Conservation (phyloP, 2,797 vertebrate species). For the Mormyrops attenuatus region DNA sequence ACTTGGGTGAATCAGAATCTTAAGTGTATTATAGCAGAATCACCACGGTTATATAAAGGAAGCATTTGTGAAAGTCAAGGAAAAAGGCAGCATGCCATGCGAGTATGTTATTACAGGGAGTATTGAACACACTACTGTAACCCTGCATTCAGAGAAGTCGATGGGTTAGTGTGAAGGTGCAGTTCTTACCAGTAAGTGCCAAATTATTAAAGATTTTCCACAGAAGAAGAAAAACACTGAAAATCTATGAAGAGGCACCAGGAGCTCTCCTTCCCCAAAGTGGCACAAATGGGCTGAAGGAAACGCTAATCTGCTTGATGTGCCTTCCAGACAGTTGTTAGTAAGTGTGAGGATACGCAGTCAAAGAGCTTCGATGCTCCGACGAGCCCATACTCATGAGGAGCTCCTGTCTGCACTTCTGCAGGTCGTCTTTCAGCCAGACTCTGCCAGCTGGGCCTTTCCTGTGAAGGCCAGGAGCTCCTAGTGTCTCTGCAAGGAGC, state of each 20-base stretch:
- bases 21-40: neutral
- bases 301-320: constrained; percentile 16
- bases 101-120: neutral
- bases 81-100: neutral
- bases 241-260: neutral
- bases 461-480: neutral
- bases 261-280: neutral
- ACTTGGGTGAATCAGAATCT: neutral
- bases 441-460: neutral
- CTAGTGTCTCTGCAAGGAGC: neutral
- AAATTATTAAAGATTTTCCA: neutral
- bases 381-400: neutral
- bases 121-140: neutral
- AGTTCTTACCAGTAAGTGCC: neutral
- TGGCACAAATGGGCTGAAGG: neutral
- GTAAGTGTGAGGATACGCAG: neutral
- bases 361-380: neutral
- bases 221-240: neutral
- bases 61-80: neutral
- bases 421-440: neutral
- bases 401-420: neutral
- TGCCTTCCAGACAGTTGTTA: neutral
- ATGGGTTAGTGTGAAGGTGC: neutral
- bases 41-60: neutral
- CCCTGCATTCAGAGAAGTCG: neutral